Percentiles rank a stretch among this genome's conserved stretches.
These are phyloP conservation scores for Polymixis flavicincta DNA, from an alignment of 2,888 invertebrate genomes.

Conservation along the genomic window DNA sequence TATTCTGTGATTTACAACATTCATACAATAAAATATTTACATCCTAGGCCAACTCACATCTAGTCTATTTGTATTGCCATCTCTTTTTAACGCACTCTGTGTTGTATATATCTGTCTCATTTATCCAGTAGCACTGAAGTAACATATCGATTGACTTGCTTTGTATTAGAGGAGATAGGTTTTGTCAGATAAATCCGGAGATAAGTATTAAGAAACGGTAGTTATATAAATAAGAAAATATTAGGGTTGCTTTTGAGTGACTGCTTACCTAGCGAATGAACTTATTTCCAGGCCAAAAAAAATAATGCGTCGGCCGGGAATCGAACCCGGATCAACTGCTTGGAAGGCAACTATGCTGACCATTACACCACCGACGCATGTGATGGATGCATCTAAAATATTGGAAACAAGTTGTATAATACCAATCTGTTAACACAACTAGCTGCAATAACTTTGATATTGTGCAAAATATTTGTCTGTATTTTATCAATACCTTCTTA, in stretches of 20 bases:
- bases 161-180: not conserved
- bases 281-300: too few species aligned
- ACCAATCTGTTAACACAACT: not conserved
- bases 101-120: not conserved
- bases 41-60: not conserved
- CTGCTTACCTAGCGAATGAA: too few species aligned
- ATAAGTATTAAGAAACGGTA: too few species aligned
- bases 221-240: too few species aligned
- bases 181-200: not conserved
- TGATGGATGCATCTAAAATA: slow-evolving; percentile 51
- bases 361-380: slow-evolving; percentile 90
- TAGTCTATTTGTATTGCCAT: not conserved
- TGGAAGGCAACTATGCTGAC: slow-evolving; percentile 91
- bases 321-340: slow-evolving; percentile 91
- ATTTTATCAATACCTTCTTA: too few species aligned
- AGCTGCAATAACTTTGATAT: not conserved
- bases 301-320: slow-evolving; percentile 84
- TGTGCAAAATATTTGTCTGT: not conserved
- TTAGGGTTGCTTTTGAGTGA: not conserved
- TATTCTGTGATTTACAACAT: not conserved
- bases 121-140: not conserved
- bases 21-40: not conserved
- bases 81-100: slow-evolving; percentile 2
- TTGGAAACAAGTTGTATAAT: not conserved
- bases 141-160: slow-evolving; percentile 1